These are phyloP conservation scores for Microplitis mediator DNA, from an alignment of 1,140 invertebrate species.

Conservation along the genomic window DNA sequence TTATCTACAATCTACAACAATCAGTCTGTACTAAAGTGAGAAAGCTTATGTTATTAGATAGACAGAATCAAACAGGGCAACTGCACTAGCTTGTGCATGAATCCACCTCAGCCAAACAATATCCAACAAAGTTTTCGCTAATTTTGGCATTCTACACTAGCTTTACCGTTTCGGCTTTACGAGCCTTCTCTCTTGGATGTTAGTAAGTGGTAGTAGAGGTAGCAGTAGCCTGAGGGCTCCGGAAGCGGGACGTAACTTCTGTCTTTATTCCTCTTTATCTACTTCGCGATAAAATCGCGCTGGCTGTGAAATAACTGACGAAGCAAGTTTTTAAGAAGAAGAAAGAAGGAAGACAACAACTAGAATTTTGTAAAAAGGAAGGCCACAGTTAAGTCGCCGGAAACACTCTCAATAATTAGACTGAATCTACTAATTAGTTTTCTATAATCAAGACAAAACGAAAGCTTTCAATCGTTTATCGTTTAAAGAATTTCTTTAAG, in stretches of 20 bases:
- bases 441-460: not conserved
- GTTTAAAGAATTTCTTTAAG: not conserved
- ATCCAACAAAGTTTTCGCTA: constrained; percentile 57
- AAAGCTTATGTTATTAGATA: constrained; percentile 25
- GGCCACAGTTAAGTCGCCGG: constrained; percentile 10
- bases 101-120: constrained; percentile 52
- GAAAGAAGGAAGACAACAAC: constrained; percentile 16
- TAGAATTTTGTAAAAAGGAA: constrained; percentile 22
- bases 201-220: too few relatives aligned
- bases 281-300: constrained; percentile 5
- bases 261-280: constrained; percentile 14
- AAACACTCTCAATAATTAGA: constrained; percentile 15
- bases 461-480: not conserved
- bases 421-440: constrained; percentile 18
- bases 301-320: constrained; percentile 14
- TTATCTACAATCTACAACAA: constrained; percentile 5
- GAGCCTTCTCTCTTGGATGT: not conserved
- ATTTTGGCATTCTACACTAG: constrained; percentile 48
- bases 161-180: constrained; percentile 24
- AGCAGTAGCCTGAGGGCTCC: constrained; percentile 8
- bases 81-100: constrained; percentile 49
- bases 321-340: not conserved
- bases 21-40: not conserved
- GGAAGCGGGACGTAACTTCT: constrained; percentile 5
- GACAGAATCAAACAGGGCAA: constrained; percentile 40